Conservation (phyloP, 2,797 vertebrate species). For the Poeciliopsis paucimaculata region DNA sequence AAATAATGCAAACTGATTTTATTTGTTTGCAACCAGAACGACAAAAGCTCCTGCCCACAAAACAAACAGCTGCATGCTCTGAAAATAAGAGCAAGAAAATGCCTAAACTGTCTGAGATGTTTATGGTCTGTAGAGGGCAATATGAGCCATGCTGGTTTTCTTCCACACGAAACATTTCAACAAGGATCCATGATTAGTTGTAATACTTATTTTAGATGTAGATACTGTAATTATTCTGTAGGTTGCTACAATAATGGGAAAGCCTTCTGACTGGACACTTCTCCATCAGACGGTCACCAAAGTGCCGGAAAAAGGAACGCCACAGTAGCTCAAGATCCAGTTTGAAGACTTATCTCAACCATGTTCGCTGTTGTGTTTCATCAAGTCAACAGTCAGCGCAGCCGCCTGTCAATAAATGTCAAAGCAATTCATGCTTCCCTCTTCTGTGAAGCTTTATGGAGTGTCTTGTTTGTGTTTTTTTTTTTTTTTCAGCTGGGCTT, state of each 20-base stretch:
- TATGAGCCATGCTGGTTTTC: background rate
- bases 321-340: background rate
- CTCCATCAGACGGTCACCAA: background rate
- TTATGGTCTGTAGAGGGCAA: background rate
- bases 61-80: background rate
- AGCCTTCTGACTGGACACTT: background rate
- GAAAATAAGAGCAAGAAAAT: background rate
- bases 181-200: no score
- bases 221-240: no score
- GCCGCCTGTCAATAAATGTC: background rate
- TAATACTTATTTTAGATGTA: no score
- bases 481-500: background rate
- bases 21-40: background rate
- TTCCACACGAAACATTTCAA: background rate
- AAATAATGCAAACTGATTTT: background rate
- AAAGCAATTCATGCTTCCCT: background rate
- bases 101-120: background rate
- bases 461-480: background rate
- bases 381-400: background rate
- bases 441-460: background rate
- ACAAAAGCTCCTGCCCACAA: background rate
- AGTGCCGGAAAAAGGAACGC: background rate
- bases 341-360: background rate
- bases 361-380: background rate
- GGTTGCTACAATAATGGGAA: background rate